Percentiles rank a stretch among this genome's conserved stretches.
Evolutionary conservation across 2,113 vertebrate genomes (phyloP).

Genomic region (human (Homo sapiens)): DNA sequence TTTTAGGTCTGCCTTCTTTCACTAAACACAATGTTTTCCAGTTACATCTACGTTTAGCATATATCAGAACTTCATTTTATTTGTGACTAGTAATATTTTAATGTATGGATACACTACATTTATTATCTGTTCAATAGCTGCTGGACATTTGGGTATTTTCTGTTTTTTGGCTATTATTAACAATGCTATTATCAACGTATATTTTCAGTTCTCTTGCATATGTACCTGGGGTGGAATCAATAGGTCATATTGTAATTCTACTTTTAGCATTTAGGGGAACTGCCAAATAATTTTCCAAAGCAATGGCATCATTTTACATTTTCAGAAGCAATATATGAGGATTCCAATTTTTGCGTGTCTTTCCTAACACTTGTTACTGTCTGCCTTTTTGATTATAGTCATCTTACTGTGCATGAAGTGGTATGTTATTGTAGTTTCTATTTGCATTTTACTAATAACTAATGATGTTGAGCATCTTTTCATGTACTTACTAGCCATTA

Average conservation of each 20-base stretch:
- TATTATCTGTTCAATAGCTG: not conserved
- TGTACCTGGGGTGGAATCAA: not conserved
- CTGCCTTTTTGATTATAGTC: not conserved
- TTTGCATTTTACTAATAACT: not conserved
- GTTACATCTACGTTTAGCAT: not conserved
- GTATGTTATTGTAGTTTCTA: not conserved
- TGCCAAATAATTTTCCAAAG: not conserved
- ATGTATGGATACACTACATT: not conserved
- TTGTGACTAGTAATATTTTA: not conserved
- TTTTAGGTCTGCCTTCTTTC: not conserved
- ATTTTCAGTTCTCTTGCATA: not conserved
- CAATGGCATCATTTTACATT: not conserved
- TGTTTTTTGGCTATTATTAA: not conserved
- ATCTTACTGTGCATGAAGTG: not conserved
- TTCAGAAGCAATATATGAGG: not conserved
- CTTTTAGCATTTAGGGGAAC: not conserved
- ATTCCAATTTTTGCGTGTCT: not conserved
- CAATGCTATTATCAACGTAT: not conserved
- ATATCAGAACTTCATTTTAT: not conserved
- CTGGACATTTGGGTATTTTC: not conserved
- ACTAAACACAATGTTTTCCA: not conserved
- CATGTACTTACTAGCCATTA: not conserved
- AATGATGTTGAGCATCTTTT: not conserved
- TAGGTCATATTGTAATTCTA: not conserved
- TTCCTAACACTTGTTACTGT: not conserved